These are phyloP conservation scores for Andrena bucephala DNA, from an alignment of 2,888 invertebrate genomes.

Conservation along the genomic window DNA sequence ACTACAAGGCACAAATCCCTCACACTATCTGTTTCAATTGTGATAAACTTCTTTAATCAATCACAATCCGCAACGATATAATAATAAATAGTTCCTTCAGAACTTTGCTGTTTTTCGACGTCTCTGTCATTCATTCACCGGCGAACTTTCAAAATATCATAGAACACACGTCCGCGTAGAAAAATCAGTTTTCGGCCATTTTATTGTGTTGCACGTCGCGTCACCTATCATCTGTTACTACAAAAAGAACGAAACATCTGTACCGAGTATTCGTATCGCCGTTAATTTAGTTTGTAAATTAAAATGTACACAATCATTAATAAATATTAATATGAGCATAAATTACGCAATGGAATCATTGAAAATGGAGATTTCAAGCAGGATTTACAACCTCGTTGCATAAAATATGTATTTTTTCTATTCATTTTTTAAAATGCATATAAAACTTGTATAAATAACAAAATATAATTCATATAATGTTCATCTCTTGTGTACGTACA, in stretches of 20 bases:
- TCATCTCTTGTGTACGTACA: slow-evolving; percentile 10
- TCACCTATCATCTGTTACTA: slow-evolving; percentile 63
- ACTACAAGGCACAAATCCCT: slow-evolving; percentile 29
- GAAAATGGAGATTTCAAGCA: background rate
- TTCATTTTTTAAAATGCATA: slow-evolving; percentile 22
- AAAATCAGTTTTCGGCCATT: slow-evolving; percentile 76
- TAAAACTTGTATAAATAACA: slow-evolving; percentile 4
- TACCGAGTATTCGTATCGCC: no score
- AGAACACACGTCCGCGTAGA: slow-evolving; percentile 57
- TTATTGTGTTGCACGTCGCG: slow-evolving; percentile 67
- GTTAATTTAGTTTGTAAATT: background rate
- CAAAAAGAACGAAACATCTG: slow-evolving; percentile 28
- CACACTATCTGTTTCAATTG: slow-evolving; percentile 5
- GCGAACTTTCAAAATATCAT: slow-evolving; percentile 43
- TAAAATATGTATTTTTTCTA: slow-evolving; percentile 32
- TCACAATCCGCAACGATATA: slow-evolving; percentile 23
- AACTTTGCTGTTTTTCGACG: slow-evolving; percentile 25
- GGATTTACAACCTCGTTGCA: background rate
- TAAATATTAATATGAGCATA: background rate
- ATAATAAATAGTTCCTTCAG: slow-evolving; percentile 15
- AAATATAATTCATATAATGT: slow-evolving; percentile 11
- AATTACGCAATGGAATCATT: background rate
- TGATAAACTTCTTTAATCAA: slow-evolving; percentile 20
- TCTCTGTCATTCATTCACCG: slow-evolving; percentile 5
- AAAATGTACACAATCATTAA: background rate